phyloP scores from a whole-genome alignment of 1,140 invertebrate species.

The Mizuhopecten yessoensis region DNA sequence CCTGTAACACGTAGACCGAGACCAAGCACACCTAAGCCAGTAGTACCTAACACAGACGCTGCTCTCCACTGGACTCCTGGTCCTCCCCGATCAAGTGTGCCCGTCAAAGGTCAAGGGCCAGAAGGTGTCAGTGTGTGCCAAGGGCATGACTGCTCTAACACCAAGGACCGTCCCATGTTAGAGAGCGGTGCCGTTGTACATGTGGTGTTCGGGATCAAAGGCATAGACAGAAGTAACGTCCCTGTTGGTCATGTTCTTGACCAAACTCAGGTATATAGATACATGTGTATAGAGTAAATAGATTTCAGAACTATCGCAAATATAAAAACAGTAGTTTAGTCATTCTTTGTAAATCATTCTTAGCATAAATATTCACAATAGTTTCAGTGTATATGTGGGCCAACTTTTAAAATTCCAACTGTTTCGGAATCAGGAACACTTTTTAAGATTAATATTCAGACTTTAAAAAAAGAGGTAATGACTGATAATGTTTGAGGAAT shows the following conservation, averaged over 20 bases:
- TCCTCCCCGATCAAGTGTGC: neutral
- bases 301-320: too few relatives aligned
- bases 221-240: slow-evolving; percentile 61
- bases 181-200: slow-evolving; percentile 78
- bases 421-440: too few relatives aligned
- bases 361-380: too few relatives aligned
- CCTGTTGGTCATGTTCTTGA: slow-evolving; percentile 73
- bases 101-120: neutral
- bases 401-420: too few relatives aligned
- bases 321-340: too few relatives aligned
- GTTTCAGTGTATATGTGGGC: too few relatives aligned
- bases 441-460: too few relatives aligned
- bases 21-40: neutral
- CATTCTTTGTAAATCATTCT: too few relatives aligned
- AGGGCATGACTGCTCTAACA: slow-evolving; percentile 68
- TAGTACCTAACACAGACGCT: neutral
- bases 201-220: slow-evolving; percentile 78
- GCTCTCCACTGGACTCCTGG: neutral
- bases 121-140: slow-evolving; percentile 66
- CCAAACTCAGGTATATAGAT: slow-evolving; percentile 65
- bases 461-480: too few relatives aligned
- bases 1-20: neutral
- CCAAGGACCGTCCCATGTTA: slow-evolving; percentile 72
- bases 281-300: neutral
- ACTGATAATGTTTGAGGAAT: too few relatives aligned